Conservation (phyloP, 2,888 invertebrate genomes). For the Pherbina coryleti region DNA sequence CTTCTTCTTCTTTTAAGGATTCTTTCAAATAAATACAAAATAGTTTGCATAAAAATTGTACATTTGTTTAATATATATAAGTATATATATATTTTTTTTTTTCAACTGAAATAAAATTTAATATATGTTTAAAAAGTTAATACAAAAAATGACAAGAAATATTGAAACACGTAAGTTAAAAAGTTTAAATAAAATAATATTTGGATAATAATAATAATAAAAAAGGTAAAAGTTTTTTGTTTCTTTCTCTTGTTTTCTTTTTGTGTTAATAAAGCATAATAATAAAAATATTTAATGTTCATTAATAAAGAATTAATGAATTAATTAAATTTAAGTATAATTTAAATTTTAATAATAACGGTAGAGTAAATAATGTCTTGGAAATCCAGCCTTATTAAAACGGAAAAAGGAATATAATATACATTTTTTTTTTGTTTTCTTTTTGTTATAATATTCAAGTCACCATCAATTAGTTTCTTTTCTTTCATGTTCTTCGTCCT, state of each 20-base stretch:
- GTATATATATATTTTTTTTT: conserved; percentile 21
- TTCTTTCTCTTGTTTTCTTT: conserved; percentile 33
- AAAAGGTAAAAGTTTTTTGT: conserved; percentile 39
- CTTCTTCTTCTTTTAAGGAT: conserved; percentile 17
- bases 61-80: conserved; percentile 30
- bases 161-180: conserved; percentile 54
- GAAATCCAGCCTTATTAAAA: conserved; percentile 69
- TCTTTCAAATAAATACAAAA: conserved; percentile 26
- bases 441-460: conserved; percentile 40
- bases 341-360: conserved; percentile 41
- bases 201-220: conserved; percentile 40
- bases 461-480: conserved; percentile 23
- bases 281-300: conserved; percentile 35
- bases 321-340: conserved; percentile 25
- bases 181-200: conserved; percentile 43
- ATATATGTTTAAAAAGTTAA: conserved; percentile 33
- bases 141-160: conserved; percentile 55
- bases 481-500: conserved; percentile 4
- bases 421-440: conserved; percentile 43
- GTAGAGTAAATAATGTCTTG: conserved; percentile 67
- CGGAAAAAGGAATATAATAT: conserved; percentile 49
- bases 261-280: conserved; percentile 20
- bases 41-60: conserved; percentile 36
- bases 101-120: conserved; percentile 36
- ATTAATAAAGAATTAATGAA: conserved; percentile 17